A percentile compares a stretch with the other conserved stretches of the same genome.
Conservation (phyloP, 2,797 vertebrate genomes). For the Falco concolor region DNA sequence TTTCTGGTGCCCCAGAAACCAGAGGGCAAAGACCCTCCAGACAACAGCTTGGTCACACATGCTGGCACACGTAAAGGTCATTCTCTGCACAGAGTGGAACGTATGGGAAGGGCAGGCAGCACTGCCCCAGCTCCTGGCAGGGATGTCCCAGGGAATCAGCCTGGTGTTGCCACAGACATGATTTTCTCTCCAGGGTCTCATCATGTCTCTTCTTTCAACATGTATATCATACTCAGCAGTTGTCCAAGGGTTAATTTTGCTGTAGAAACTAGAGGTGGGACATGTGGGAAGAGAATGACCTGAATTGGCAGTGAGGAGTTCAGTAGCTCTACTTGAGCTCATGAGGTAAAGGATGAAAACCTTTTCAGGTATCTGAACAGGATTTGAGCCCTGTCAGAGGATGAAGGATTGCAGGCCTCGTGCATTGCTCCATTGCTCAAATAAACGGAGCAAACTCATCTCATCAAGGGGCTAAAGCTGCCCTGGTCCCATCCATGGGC, state of each 20-base stretch:
- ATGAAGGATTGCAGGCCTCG: not conserved
- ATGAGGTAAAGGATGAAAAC: not conserved
- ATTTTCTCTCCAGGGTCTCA: not conserved
- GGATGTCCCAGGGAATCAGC: not conserved
- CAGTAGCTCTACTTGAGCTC: not conserved
- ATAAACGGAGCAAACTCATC: not conserved
- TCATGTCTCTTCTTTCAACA: not conserved
- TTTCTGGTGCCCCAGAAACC: not conserved
- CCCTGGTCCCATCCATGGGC: not conserved
- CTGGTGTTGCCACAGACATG: fast-evolving
- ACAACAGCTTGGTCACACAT: too few species aligned
- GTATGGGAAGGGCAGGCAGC: not conserved
- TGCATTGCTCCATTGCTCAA: not conserved
- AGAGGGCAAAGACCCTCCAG: not conserved
- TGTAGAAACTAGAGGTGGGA: not conserved
- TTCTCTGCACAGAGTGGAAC: not conserved
- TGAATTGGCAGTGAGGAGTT: not conserved
- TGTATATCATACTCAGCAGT: not conserved
- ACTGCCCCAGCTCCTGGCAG: not conserved
- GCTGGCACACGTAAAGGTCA: not conserved
- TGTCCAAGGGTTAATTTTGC: not conserved
- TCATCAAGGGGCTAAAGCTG: not conserved
- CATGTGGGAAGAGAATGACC: not conserved
- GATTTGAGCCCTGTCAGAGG: not conserved
- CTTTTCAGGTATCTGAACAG: not conserved